Conservation (phyloP, 2,113 vertebrate genomes). For the Centropristis striata region DNA sequence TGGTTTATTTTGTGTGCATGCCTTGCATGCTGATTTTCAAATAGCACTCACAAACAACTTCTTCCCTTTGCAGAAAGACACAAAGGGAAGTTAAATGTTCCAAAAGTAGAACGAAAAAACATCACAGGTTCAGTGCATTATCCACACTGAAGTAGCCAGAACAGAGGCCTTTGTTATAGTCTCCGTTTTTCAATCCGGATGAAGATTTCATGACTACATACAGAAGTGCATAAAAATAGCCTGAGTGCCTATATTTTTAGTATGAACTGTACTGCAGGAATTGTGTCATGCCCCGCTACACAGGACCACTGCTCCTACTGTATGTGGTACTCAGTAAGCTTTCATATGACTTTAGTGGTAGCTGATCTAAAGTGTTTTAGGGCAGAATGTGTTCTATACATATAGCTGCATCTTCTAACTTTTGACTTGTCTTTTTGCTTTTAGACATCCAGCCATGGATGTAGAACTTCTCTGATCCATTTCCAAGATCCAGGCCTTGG, state of each 20-base stretch:
- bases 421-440: constrained; percentile 9
- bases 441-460: background rate
- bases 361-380: constrained; percentile 13
- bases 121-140: background rate
- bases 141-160: background rate
- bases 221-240: constrained; percentile 21
- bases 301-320: background rate
- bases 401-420: background rate
- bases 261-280: background rate
- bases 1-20: background rate
- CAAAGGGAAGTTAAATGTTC: constrained; percentile 17
- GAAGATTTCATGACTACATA: constrained; percentile 23
- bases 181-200: constrained; percentile 7
- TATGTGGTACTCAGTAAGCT: background rate
- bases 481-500: too few species aligned
- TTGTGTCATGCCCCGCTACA: background rate
- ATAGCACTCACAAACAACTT: background rate
- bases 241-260: constrained; percentile 34
- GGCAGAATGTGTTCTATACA: constrained; percentile 1
- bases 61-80: background rate
- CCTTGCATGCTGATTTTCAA: background rate
- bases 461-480: too few species aligned
- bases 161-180: background rate
- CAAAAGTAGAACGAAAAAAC: background rate
- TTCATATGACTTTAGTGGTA: background rate